A percentile compares a stretch with the other conserved stretches of the same genome.
phyloP scores from a whole-genome alignment of 2,113 vertebrate genomes.

The Dasyornis broadbenti region DNA sequence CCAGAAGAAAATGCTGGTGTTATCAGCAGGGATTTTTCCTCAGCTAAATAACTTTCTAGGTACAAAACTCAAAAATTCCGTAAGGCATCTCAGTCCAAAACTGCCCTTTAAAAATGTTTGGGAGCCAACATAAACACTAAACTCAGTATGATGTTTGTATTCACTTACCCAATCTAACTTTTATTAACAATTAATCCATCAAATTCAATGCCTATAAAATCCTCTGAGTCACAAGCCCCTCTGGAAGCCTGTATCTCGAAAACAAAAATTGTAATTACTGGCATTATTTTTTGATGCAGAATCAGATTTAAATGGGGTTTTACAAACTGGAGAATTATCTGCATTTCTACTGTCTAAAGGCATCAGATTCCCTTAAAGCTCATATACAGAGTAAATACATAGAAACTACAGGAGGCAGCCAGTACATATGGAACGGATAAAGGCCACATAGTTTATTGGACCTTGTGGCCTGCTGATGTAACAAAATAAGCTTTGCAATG shows the following conservation, averaged over 20 bases:
- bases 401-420: constrained; percentile 49
- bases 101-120: constrained; percentile 69
- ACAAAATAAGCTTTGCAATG: constrained; percentile 56
- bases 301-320: constrained; percentile 31
- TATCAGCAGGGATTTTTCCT: constrained; percentile 5
- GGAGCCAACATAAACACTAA: constrained; percentile 58
- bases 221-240: constrained; percentile 54
- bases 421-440: constrained; percentile 65
- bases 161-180: constrained; percentile 72
- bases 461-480: constrained; percentile 58
- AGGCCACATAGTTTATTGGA: constrained; percentile 57
- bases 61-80: constrained; percentile 48
- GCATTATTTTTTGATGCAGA: constrained; percentile 57
- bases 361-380: constrained; percentile 22
- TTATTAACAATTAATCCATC: constrained; percentile 77
- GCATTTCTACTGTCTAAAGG: constrained; percentile 40
- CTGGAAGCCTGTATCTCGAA: constrained; percentile 43
- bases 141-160: constrained; percentile 69
- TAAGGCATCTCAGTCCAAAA: constrained; percentile 58
- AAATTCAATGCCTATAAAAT: constrained; percentile 68
- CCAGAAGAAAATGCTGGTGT: neutral
- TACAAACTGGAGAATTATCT: constrained; percentile 26
- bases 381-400: neutral
- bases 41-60: constrained; percentile 40
- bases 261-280: constrained; percentile 65